Percentiles rank a stretch among this genome's conserved stretches.
phyloP scores from a whole-genome alignment of 2,888 invertebrate species.

The Acleris sparsana region DNA sequence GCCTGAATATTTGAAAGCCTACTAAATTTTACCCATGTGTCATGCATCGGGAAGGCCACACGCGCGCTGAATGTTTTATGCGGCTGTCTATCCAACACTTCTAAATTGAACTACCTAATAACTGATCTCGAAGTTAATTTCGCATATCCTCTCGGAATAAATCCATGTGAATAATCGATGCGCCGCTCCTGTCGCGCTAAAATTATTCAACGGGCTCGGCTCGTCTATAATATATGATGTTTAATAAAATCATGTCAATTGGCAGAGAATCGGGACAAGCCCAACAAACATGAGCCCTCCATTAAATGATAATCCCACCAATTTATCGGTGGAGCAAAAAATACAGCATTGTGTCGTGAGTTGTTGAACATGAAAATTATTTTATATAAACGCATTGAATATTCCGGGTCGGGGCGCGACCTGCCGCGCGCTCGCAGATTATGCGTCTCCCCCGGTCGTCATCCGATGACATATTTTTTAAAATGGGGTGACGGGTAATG shows the following conservation, averaged over 20 bases:
- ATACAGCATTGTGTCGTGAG: slow-evolving; percentile 78
- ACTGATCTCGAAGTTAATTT: slow-evolving; percentile 68
- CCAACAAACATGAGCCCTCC: slow-evolving; percentile 82
- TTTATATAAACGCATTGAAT: slow-evolving; percentile 83
- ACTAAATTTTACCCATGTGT: slow-evolving; percentile 65
- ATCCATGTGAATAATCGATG: slow-evolving; percentile 66
- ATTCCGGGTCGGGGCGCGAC: slow-evolving; percentile 70
- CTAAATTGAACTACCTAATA: slow-evolving; percentile 62
- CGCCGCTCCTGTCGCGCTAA: slow-evolving; percentile 53
- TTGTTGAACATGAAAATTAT: slow-evolving; percentile 83
- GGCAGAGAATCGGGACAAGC: slow-evolving; percentile 77
- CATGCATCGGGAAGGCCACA: slow-evolving; percentile 63
- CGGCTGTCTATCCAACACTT: slow-evolving; percentile 65
- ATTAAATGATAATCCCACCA: slow-evolving; percentile 83
- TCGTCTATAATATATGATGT: slow-evolving; percentile 64
- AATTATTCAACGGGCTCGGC: slow-evolving; percentile 61
- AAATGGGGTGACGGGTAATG: slow-evolving; percentile 80
- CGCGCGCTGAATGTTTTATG: slow-evolving; percentile 64
- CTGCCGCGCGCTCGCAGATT: slow-evolving; percentile 66
- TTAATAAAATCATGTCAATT: slow-evolving; percentile 81
- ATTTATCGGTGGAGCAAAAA: slow-evolving; percentile 81
- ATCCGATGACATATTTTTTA: slow-evolving; percentile 82
- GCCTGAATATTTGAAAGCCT: slow-evolving; percentile 59
- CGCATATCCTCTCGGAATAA: slow-evolving; percentile 66
- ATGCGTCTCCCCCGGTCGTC: slow-evolving; percentile 72